Evolutionary conservation across 2,888 invertebrate species (phyloP).

Genomic region (Sericinus montela): DNA sequence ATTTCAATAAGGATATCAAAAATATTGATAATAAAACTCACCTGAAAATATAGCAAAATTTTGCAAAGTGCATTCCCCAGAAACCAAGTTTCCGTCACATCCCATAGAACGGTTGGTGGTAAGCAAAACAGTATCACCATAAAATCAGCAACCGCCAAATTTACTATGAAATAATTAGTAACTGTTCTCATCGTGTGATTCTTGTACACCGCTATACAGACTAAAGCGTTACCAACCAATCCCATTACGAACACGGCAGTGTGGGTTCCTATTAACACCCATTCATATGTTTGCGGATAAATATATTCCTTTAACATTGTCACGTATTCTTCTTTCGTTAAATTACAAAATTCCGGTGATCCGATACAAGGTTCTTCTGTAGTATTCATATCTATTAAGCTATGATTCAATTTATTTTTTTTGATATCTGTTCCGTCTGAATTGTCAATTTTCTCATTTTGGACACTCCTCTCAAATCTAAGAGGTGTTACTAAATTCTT

Average conservation of each 20-base stretch:
- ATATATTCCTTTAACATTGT: slow-evolving; percentile 81
- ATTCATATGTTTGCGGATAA: slow-evolving; percentile 85
- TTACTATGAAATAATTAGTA: slow-evolving; percentile 95
- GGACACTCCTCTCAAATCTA: neutral
- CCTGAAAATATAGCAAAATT: slow-evolving; percentile 92
- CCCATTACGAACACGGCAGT: slow-evolving; percentile 88
- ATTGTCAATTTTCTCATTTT: neutral
- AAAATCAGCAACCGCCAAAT: slow-evolving; percentile 92
- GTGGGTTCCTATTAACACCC: slow-evolving; percentile 88
- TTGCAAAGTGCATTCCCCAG: slow-evolving; percentile 91
- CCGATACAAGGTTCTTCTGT: slow-evolving; percentile 56
- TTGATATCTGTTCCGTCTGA: slow-evolving; percentile 15
- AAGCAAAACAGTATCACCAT: slow-evolving; percentile 93
- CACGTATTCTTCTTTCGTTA: slow-evolving; percentile 79
- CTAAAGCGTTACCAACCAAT: slow-evolving; percentile 90
- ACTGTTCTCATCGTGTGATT: slow-evolving; percentile 94
- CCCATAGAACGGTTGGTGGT: slow-evolving; percentile 93
- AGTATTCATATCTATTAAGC: neutral
- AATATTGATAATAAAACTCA: slow-evolving; percentile 57
- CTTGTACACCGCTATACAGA: slow-evolving; percentile 92
- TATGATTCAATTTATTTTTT: neutral
- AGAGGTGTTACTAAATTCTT: too few species aligned
- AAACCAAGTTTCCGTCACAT: slow-evolving; percentile 96
- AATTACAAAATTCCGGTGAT: slow-evolving; percentile 62
- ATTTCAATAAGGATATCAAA: too few species aligned